Evolutionary conservation across 2,888 invertebrate species (phyloP), one percentile per base, ranked within the genome.

Genomic region (Drosophila aldrichi): DNA sequence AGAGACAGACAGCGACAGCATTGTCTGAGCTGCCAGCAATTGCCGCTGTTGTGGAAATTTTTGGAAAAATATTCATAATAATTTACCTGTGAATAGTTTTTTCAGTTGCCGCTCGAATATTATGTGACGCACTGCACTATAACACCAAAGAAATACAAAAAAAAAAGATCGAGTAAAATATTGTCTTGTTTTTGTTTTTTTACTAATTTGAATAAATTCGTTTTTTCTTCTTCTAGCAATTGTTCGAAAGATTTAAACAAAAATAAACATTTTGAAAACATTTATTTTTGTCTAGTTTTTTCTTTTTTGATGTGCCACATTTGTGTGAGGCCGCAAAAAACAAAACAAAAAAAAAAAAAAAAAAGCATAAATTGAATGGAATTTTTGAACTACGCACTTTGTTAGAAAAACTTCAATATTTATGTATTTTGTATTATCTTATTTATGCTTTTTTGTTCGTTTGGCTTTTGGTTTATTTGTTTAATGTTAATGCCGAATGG

Each of bases 111-210:
- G 0, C 38, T 3, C 44, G 14, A 40, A 3, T 18, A 9, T 9
- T n/a, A n/a, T n/a, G 22, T 29, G 12, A 48, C n/a, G 36, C 46
- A 72, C 63, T 29, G 40, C 76, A 76, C 76, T 69, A 48, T 9
- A 46, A 48, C 76, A 76, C 74, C 48, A 29, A 60, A 57, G 46
- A 78, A 74, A 61, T 36, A 54, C 16, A 66, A 61, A 49, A 72
- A 52, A 56, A 48, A 43, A 20, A 43, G 12, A 18, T 49, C 18
- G 32, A 7, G 40, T n/a, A 22, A 40, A 52, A n/a, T 41, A 3
- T 43, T 29, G 36, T 38, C 38, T 67, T 55, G 43, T 8, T 18
- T 36, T 20, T 51, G 20, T 20, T 34, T 7, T 16, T 66, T 56
- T n/a, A 29, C 49, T 9, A 16, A 57, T 58, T 69, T 64, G 22